Evolutionary conservation across 2,888 invertebrate species (phyloP), one percentile per base, ranked within the genome.

Genomic region (Sphaerophoria taeniata): DNA sequence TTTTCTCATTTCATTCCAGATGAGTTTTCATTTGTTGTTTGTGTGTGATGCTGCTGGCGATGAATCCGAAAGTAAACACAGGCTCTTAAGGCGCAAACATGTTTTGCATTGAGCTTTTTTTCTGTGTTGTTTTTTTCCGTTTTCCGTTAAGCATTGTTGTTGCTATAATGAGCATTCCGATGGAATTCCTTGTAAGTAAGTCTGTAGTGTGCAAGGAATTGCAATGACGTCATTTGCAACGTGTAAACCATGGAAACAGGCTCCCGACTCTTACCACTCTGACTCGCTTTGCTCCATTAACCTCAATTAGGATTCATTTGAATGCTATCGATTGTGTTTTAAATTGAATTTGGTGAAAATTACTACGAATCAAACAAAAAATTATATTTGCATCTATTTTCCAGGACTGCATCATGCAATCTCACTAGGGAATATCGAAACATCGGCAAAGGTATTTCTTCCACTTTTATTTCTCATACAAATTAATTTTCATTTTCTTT

Each of bases 341-440:
- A 65, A 75, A 75, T 80, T 55, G 69, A 69, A 56, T 69, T 56
- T 70, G 14, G 14, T 47, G 53, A 53, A 49, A 65, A 65, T 49
- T 60, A 60, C 12, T 60, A 14, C 12, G 9, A 43, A 63, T 4
- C 0, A 45, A 14, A n/a, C n/a, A 63, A 47, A 33, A 58, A 67
- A 61, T 51, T 16, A 16, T 31, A 31, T 65, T 51, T 51, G 39
- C 43, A 39, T 82, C 12, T 77, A 58, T 81, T 87, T 90, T 89
- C 63, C 89, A 91, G 91, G 91, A 87, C 88, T 91, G 87, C 92
- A 92, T 88, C 92, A 92, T 89, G 92, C 92, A 85, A 92, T 92
- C 88, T 92, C 92, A 79, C 88, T 92, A 90, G 92, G 92, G 88
- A 92, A 92, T 88, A 92, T 92, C 87, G 91, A 90, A 86, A 89